phyloP scores from a whole-genome alignment of 2,797 vertebrate genomes.

The Eutrigla gurnardus region DNA sequence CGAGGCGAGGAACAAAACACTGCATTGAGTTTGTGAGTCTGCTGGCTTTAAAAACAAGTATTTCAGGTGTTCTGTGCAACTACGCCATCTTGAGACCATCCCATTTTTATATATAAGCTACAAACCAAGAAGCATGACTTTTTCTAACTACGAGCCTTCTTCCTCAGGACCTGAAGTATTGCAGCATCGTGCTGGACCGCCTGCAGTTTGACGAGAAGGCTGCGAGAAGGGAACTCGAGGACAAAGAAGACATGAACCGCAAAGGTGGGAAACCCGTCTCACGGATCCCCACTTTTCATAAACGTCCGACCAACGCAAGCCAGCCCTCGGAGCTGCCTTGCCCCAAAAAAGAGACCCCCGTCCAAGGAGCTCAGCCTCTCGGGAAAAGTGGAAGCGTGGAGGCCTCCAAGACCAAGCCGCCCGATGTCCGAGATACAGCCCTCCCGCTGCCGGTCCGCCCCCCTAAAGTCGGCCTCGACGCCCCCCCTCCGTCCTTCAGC shows the following conservation, averaged over 20 bases:
- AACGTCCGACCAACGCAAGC: conserved; percentile 51
- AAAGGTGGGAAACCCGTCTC: conserved; percentile 76
- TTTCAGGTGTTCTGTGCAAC: background rate
- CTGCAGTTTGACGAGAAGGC: conserved; percentile 49
- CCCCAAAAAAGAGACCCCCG: conserved; percentile 50
- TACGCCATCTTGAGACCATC: background rate
- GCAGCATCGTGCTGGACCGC: conserved; percentile 71
- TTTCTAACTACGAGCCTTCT: conserved; percentile 12
- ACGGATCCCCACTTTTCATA: conserved; percentile 84
- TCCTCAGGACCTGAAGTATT: conserved; percentile 67
- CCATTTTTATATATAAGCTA: background rate
- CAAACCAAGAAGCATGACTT: background rate
- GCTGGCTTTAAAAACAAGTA: background rate
- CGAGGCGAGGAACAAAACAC: background rate
- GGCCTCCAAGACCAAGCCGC: conserved; percentile 50
- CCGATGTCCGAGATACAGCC: conserved; percentile 58
- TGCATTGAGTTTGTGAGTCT: background rate
- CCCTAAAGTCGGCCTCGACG: conserved; percentile 48
- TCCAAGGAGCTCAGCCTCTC: conserved; percentile 14
- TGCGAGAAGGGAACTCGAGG: conserved; percentile 63
- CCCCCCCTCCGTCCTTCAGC: conserved; percentile 5
- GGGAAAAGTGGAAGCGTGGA: conserved; percentile 53
- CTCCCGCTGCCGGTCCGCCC: conserved; percentile 41
- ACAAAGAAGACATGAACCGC: conserved; percentile 75
- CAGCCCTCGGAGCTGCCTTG: conserved; percentile 40